Base-by-base conservation (phyloP, 2,888 invertebrate genomes). In the Pycnomerus fuliginosus region DNA sequence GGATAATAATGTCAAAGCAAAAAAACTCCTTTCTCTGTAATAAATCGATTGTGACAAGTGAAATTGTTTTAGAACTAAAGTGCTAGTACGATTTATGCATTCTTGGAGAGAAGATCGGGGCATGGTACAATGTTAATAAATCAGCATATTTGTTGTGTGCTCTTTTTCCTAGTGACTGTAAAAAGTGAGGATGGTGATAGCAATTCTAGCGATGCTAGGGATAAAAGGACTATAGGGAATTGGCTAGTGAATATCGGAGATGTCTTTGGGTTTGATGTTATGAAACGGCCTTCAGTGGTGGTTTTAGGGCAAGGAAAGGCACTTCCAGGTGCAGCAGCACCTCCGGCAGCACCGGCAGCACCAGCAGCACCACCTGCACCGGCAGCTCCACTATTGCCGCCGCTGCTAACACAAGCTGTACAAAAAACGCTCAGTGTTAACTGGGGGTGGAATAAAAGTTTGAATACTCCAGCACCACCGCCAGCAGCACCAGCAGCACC, bases 261-360 rank as follows among this genome's bases (percentile, higher is more conserved):
- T 52, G 55, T 66, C 33, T 71, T 73, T 50, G 73, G 73, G 16
- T 73, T 70, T 50, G 72, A 71, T 54, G 65, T 71, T 16, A 58
- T 61, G 27, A 68, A 70, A 53, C 63, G 72, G 45, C 52, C 58
- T 15, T 34, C 52, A 3, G 7, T 43, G 22, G 28, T 40, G 32
- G 33, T 31, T 24, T 8, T 48, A 23, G 38, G 50, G n/a, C 39
- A 56, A 27, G 40, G 48, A 30, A 2, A 17, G 20, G 37, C 45
- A 15, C 30, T 43, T n/a, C 30, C 15, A 7, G 30, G 29, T 12
- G 31, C 43, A 33, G 30, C 50, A 20, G 38, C 51, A 10, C 39
- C 58, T 30, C 36, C 50, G 31, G 3, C 25, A 25, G 36, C 44
- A 16, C 29, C 44, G 11, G 33, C 11, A 27, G 36, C 31, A 30